Base-by-base conservation (phyloP, 2,113 vertebrate genomes). In the Parus major region DNA sequence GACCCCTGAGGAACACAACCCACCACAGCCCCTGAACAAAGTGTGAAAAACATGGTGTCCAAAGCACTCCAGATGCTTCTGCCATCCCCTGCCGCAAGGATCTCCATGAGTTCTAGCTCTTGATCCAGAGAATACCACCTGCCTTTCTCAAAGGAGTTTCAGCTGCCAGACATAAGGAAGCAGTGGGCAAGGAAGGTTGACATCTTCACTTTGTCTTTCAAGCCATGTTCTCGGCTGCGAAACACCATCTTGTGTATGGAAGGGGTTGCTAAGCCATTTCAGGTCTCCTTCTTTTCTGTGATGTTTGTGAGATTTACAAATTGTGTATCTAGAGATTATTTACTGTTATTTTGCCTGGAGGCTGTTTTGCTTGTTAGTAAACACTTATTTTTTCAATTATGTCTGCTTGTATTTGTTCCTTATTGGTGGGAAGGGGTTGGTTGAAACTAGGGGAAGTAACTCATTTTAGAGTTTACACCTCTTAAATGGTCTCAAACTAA, bases 311-410 rank as follows among this genome's bases (percentile, higher is more conserved):
- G 20, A 50, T 42, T 35, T 42, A 41, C 15, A 2, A 20, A 57
- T 41, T n/a, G n/a, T 50, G 8, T 35, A 42, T 66, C 35, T 16
- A 57, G 11, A 17, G 20, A 42, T 57, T 41, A 65, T 35, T 41
- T 57, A 29, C 11, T 35, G 2, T 0, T 1, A 25, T 49, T 42
- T 42, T 65, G 1, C 12, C 29, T 0, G 1, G 49, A 42, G 10
- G 10, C 8, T 41, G 1, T n/a, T 65, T n/a, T 0, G 0, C 8
- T 41, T 29, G 3, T 29, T 16, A 42, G 20, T 7, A 3, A 57
- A 29, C 20, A 56, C 29, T 16, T n/a, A 13, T 29, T 42, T 76
- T 64, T 66, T 42, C 7, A 16, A 16, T 42, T 31, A 17, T 7
- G 11, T 49, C 22, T 36, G 27, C 27, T 22, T 36, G 21, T 18